Conservation (phyloP, 2,113 vertebrate genomes). For the Neogale vison region DNA sequence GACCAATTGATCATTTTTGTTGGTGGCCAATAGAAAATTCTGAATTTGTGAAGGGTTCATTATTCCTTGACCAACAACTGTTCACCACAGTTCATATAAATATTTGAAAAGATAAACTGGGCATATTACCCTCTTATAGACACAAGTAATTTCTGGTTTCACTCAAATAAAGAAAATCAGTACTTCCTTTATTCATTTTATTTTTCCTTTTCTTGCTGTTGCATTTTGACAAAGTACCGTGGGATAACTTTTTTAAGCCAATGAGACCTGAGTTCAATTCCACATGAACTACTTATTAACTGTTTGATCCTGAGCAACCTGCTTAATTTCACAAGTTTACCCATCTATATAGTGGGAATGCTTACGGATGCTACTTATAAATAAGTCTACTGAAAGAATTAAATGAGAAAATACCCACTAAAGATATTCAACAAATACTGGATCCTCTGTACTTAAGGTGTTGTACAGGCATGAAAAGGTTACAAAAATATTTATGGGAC, state of each 20-base stretch:
- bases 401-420: not conserved
- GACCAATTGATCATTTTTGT: conserved; percentile 50
- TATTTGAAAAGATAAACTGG: conserved; percentile 3
- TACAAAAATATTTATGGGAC: not conserved
- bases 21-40: not conserved
- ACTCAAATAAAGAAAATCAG: not conserved
- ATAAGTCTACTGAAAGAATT: not conserved
- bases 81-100: not conserved
- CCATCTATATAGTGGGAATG: not conserved
- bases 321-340: not conserved
- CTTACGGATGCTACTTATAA: not conserved
- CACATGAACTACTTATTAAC: not conserved
- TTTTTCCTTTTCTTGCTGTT: not conserved
- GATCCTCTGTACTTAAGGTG: not conserved
- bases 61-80: not conserved
- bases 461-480: not conserved
- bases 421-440: not conserved
- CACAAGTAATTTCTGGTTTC: not conserved
- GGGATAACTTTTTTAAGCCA: not conserved
- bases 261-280: not conserved
- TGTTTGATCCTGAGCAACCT: not conserved
- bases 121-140: not conserved
- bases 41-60: not conserved
- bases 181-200: not conserved
- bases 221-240: not conserved